These are phyloP conservation scores for Parnassius orleans DNA, from an alignment of 2,888 invertebrate species.

Conservation along the genomic window DNA sequence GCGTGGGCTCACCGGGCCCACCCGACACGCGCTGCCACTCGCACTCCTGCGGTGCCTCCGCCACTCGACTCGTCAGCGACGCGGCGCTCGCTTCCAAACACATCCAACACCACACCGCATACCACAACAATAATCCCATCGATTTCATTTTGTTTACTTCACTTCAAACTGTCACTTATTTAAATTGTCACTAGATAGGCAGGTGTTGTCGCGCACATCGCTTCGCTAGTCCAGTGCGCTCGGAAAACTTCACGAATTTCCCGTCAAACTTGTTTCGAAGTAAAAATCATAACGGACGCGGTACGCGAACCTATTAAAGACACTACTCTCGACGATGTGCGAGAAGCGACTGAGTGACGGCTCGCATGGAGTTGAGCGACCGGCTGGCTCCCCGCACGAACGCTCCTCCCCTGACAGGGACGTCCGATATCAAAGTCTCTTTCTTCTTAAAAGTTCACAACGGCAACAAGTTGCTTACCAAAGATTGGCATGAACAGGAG, in stretches of 20 bases:
- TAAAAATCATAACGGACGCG: conserved; percentile 75
- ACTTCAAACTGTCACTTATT: conserved; percentile 75
- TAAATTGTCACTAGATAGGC: conserved; percentile 69
- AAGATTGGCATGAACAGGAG: conserved; percentile 80
- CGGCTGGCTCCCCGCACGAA: conserved; percentile 68
- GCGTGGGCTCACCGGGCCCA: conserved; percentile 76
- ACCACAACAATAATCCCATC: conserved; percentile 72
- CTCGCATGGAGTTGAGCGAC: conserved; percentile 68
- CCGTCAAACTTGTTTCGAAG: conserved; percentile 80
- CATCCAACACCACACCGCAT: conserved; percentile 65
- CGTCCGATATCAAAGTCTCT: conserved; percentile 57
- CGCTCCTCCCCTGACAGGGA: conserved; percentile 75
- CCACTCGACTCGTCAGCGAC: conserved; percentile 76
- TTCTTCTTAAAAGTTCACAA: conserved; percentile 69
- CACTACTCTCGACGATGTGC: conserved; percentile 53
- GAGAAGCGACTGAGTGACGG: conserved; percentile 67
- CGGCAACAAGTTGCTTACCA: conserved; percentile 79
- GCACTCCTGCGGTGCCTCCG: conserved; percentile 86
- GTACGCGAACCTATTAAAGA: conserved; percentile 44
- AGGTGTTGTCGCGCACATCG: conserved; percentile 70
- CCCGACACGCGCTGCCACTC: conserved; percentile 84
- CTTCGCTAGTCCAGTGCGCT: conserved; percentile 66
- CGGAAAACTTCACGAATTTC: conserved; percentile 76
- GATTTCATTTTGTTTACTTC: conserved; percentile 72
- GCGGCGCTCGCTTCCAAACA: conserved; percentile 63